Conservation (phyloP, 2,888 invertebrate genomes). For the Anticlea derivata region DNA sequence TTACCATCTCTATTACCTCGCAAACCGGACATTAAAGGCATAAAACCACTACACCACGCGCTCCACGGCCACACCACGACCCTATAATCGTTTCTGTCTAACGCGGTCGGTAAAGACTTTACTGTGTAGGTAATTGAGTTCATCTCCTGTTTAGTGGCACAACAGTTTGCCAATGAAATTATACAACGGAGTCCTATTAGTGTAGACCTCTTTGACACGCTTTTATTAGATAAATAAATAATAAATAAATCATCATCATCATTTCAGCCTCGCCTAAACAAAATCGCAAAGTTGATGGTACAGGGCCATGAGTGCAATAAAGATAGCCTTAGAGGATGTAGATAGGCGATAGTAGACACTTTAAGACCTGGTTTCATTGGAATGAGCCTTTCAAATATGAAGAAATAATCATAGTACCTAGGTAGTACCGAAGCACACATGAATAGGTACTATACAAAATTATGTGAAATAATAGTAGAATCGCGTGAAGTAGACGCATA, state of each 20-base stretch:
- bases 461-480: no score
- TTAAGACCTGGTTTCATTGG: conserved; percentile 16
- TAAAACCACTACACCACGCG: conserved; percentile 1
- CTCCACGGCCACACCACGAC: background rate
- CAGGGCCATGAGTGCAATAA: conserved; percentile 15
- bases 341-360: conserved; percentile 7
- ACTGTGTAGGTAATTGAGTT: conserved; percentile 1
- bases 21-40: background rate
- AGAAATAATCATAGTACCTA: background rate
- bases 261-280: background rate
- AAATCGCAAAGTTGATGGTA: conserved; percentile 8
- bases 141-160: conserved; percentile 4
- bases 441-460: no score
- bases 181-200: no score
- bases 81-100: conserved; percentile 7
- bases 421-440: no score
- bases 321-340: conserved; percentile 19
- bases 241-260: no score
- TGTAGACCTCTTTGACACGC: no score
- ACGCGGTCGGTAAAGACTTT: background rate
- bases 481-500: no score
- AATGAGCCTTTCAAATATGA: conserved; percentile 9
- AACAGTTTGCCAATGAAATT: conserved; percentile 1
- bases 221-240: no score
- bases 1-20: background rate